Evolutionary conservation across 53 echinoderm and acorn worm genomes (phyloP).

Genomic region (Stichopus horrens): DNA sequence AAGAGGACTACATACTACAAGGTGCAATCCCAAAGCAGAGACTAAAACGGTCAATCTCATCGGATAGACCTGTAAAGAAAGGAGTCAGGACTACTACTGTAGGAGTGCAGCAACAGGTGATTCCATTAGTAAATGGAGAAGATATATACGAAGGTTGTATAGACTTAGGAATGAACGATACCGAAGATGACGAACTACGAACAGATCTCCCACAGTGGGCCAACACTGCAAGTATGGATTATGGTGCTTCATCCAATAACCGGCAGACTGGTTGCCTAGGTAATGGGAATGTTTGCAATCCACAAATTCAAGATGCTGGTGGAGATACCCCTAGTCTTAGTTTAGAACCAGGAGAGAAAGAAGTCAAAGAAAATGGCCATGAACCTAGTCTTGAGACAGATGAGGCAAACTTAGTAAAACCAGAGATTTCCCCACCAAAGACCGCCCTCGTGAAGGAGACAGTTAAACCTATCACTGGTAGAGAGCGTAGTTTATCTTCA

Average conservation of each 20-base stretch:
- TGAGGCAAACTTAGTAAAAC: too few species aligned
- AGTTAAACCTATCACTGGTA: background rate
- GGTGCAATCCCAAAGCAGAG: slow-evolving; percentile 95
- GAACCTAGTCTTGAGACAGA: background rate
- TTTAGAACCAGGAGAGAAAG: background rate
- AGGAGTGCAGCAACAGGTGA: slow-evolving; percentile 31
- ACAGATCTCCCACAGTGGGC: slow-evolving; percentile 94
- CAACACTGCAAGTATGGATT: slow-evolving; percentile 66
- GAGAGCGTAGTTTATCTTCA: slow-evolving; percentile 37
- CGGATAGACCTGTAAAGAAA: slow-evolving; percentile 63
- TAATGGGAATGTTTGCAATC: slow-evolving; percentile 16
- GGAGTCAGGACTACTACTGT: slow-evolving; percentile 67
- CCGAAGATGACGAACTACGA: slow-evolving; percentile 80
- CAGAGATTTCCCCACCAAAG: background rate
- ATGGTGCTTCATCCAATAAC: slow-evolving; percentile 30
- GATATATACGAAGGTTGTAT: slow-evolving; percentile 43
- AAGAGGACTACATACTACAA: slow-evolving; percentile 77
- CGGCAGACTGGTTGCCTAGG: slow-evolving; percentile 17
- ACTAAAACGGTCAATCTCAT: slow-evolving; percentile 60
- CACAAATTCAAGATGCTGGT: background rate
- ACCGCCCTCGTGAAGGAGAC: background rate
- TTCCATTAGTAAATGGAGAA: slow-evolving; percentile 74
- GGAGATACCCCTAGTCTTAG: background rate
- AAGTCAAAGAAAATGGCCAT: background rate
- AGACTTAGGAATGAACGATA: slow-evolving; percentile 48